A percentile compares a stretch with the other conserved stretches of the same genome.
phyloP scores from a whole-genome alignment of 2,113 vertebrate genomes.

The Oxyura jamaicensis region DNA sequence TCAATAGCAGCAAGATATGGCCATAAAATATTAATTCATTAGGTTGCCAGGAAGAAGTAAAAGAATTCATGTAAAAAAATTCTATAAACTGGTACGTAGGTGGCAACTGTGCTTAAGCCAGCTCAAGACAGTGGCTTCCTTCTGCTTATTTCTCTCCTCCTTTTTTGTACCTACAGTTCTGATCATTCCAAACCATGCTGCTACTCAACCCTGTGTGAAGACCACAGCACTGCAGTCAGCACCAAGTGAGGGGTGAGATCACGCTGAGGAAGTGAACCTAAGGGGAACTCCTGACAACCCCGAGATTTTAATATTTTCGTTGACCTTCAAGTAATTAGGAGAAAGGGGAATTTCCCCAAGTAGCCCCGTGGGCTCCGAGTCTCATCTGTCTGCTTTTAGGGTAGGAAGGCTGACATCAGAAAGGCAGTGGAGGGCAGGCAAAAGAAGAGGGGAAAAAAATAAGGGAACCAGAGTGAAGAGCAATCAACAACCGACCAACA shows the following conservation, averaged over 20 bases:
- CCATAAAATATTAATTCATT: conserved; percentile 62
- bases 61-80: conserved; percentile 14
- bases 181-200: not conserved
- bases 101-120: not conserved
- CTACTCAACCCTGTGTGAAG: not conserved
- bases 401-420: conserved; percentile 37
- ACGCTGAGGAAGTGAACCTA: not conserved
- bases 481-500: conserved; percentile 14
- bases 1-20: conserved; percentile 63
- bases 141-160: not conserved
- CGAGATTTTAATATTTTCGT: conserved; percentile 55
- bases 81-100: not conserved
- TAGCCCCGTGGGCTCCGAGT: not conserved
- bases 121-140: not conserved
- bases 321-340: conserved; percentile 68
- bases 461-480: conserved; percentile 25
- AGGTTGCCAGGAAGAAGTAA: conserved; percentile 56
- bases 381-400: conserved; percentile 9
- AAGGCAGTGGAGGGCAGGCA: conserved; percentile 1
- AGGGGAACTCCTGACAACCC: conserved; percentile 32
- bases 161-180: not conserved
- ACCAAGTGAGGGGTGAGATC: not conserved
- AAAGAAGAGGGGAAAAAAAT: not conserved
- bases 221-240: not conserved
- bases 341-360: not conserved